Percentiles rank a stretch among this genome's conserved stretches.
Conservation (phyloP, 2,797 vertebrate species). For the Nasua narica region DNA sequence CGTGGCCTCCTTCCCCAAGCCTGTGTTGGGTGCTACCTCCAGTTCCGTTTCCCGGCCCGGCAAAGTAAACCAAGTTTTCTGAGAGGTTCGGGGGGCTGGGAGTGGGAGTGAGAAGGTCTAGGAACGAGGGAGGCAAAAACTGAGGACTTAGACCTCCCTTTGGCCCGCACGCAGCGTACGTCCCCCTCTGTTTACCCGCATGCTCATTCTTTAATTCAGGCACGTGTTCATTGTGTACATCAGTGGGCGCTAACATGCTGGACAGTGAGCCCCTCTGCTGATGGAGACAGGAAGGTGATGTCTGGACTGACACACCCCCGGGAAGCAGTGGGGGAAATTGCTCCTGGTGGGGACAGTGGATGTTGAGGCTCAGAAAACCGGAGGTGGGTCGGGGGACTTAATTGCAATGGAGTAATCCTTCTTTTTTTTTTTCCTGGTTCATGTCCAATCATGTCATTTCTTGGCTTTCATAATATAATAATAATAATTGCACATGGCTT, state of each 20-base stretch:
- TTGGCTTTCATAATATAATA: not conserved
- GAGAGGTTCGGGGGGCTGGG: not conserved
- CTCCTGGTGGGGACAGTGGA: not conserved
- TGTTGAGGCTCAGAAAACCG: not conserved
- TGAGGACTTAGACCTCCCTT: not conserved
- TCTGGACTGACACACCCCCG: not conserved
- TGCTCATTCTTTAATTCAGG: not conserved
- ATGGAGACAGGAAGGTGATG: not conserved
- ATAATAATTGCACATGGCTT: not conserved
- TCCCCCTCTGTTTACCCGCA: accelerated
- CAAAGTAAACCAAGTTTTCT: not conserved
- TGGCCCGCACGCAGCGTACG: not conserved
- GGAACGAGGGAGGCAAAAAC: not conserved
- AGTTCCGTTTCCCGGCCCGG: not conserved
- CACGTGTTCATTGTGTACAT: not conserved
- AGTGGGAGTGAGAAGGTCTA: not conserved
- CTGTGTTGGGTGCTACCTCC: not conserved
- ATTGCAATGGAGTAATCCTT: not conserved
- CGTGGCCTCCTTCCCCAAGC: not conserved
- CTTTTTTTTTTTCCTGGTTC: not conserved
- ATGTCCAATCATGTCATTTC: not conserved
- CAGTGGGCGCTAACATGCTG: not conserved
- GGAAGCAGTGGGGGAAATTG: not conserved
- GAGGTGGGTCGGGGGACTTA: not conserved
- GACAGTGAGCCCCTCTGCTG: not conserved